phyloP scores from a whole-genome alignment of 2,113 vertebrate species.

The Entelurus aequoreus region DNA sequence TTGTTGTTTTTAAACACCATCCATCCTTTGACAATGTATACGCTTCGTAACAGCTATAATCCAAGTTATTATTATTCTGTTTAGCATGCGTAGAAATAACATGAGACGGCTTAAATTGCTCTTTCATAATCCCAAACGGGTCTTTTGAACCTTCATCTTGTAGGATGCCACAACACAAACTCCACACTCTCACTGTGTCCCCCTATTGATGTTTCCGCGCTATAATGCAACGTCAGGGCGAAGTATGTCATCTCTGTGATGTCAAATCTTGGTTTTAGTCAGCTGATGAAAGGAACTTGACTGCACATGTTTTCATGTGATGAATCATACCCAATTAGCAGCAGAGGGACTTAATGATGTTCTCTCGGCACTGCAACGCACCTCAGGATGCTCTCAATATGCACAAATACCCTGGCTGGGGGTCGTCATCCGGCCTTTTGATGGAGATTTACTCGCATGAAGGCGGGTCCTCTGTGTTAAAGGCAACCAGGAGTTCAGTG shows the following conservation, averaged over 20 bases:
- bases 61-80: no score
- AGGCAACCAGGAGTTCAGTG: constrained; percentile 43
- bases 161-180: constrained; percentile 8
- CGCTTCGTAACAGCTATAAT: not conserved
- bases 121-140: constrained; percentile 5
- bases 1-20: not conserved
- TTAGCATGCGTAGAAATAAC: not conserved
- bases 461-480: constrained; percentile 25
- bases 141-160: constrained; percentile 4
- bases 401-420: constrained; percentile 2
- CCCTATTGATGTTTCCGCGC: constrained; percentile 44
- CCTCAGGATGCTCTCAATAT: constrained; percentile 18
- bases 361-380: constrained; percentile 36
- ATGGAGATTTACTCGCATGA: constrained; percentile 37
- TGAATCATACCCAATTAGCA: constrained; percentile 52
- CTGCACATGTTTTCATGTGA: constrained; percentile 43
- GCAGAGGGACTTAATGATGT: constrained; percentile 54
- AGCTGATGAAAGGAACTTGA: constrained; percentile 51
- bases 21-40: not conserved
- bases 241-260: constrained; percentile 51
- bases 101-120: not conserved
- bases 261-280: constrained; percentile 52
- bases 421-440: constrained; percentile 41
- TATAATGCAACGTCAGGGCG: constrained; percentile 35
- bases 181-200: constrained; percentile 16